Conservation (phyloP, 2,888 invertebrate genomes). For the Vannuccia rotundouncinata region DNA sequence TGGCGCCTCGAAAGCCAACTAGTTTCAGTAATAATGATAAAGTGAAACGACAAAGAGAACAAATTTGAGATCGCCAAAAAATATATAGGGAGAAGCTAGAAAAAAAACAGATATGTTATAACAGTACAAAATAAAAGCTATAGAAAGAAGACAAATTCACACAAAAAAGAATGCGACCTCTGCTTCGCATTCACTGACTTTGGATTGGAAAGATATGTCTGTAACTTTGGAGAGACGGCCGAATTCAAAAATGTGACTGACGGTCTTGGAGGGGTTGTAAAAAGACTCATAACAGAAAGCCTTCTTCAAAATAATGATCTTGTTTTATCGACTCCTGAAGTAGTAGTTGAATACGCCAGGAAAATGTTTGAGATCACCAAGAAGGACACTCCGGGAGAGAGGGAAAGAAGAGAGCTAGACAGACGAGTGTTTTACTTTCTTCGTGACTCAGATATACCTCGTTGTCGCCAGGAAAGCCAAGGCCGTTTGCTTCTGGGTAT, state of each 20-base stretch:
- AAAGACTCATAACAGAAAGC: neutral
- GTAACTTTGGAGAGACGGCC: neutral
- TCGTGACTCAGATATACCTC: conserved; percentile 13
- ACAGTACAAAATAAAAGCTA: no score
- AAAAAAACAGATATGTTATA: no score
- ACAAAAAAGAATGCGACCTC: no score
- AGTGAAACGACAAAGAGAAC: neutral
- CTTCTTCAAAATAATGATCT: neutral
- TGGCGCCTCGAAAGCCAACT: no score
- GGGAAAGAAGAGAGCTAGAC: conserved; percentile 12
- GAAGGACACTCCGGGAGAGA: conserved; percentile 9
- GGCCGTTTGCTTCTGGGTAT: conserved; percentile 9
- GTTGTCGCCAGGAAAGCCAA: conserved; percentile 23
- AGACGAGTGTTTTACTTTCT: conserved; percentile 26
- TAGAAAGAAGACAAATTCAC: no score
- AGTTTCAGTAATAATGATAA: no score
- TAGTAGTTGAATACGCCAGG: conserved; percentile 6
- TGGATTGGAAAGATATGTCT: neutral
- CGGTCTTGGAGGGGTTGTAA: neutral
- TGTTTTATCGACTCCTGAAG: neutral
- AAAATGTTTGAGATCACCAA: neutral
- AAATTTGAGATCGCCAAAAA: no score
- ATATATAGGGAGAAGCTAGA: no score
- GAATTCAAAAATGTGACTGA: neutral
- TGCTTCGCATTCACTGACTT: neutral